A percentile compares a stretch with the other conserved stretches of the same genome.
Conservation (phyloP, 2,888 invertebrate genomes). For the Himalopsyche japonica region DNA sequence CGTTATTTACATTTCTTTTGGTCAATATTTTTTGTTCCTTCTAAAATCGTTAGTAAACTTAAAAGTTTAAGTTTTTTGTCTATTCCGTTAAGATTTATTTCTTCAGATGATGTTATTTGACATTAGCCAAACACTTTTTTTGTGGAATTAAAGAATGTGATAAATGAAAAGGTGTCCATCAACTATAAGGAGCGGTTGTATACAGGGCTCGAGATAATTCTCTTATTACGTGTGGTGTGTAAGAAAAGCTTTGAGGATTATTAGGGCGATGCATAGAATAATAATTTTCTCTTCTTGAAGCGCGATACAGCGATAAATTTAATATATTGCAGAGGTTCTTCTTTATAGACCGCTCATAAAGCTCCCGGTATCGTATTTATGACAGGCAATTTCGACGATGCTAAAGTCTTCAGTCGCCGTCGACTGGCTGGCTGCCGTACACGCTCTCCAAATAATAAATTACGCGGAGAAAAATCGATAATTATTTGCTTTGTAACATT, state of each 20-base stretch:
- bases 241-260: slow-evolving; percentile 27
- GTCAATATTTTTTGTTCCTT: too few species aligned
- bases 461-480: neutral
- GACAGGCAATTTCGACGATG: slow-evolving; percentile 27
- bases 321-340: slow-evolving; percentile 26
- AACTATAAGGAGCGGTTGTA: neutral
- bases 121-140: too few species aligned
- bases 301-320: slow-evolving; percentile 30
- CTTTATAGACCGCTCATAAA: slow-evolving; percentile 22
- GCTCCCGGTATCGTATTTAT: slow-evolving; percentile 29
- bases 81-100: too few species aligned
- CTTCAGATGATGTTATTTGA: too few species aligned
- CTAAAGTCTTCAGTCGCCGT: neutral
- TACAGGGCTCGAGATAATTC: neutral
- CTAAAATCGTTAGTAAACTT: too few species aligned
- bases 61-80: too few species aligned
- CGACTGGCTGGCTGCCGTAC: neutral
- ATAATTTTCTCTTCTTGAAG: slow-evolving; percentile 25
- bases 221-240: slow-evolving; percentile 21
- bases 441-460: neutral
- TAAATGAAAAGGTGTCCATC: neutral
- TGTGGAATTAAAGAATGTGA: neutral
- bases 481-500: too few species aligned
- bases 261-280: slow-evolving; percentile 28
- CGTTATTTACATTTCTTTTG: too few species aligned